A percentile compares a stretch with the other conserved stretches of the same genome.
phyloP scores from a whole-genome alignment of 2,888 invertebrate species.

The Drosophila koepferae region DNA sequence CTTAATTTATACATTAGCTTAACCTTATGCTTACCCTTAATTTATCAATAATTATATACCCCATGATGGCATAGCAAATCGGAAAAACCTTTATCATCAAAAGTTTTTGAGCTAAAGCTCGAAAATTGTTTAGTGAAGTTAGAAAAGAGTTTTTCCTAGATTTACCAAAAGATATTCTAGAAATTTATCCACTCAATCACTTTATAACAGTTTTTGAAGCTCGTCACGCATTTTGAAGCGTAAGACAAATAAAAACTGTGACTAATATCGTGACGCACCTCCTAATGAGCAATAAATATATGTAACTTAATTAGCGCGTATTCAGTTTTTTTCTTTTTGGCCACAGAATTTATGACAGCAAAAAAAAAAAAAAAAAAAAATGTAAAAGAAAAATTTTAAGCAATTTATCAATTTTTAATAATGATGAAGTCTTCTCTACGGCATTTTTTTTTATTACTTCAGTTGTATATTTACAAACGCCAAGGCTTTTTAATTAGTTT shows the following conservation, averaged over 20 bases:
- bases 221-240: neutral
- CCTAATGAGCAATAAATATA: slow-evolving; percentile 44
- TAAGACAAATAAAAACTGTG: slow-evolving; percentile 6
- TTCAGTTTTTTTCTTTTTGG: slow-evolving; percentile 4
- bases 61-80: no score
- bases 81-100: no score
- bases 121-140: no score
- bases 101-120: no score
- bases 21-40: no score
- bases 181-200: no score
- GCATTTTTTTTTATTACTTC: neutral
- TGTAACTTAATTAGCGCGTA: slow-evolving; percentile 32
- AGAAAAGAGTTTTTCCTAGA: no score
- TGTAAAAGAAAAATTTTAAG: slow-evolving; percentile 7
- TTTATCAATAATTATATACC: no score
- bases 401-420: slow-evolving; percentile 55
- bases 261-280: slow-evolving; percentile 21
- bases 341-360: slow-evolving; percentile 28
- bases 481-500: slow-evolving; percentile 72
- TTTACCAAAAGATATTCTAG: no score
- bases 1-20: no score
- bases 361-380: neutral
- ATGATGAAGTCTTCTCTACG: slow-evolving; percentile 30
- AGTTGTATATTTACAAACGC: slow-evolving; percentile 29
- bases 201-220: neutral